Evolutionary conservation across 2,888 invertebrate genomes (phyloP), one percentile per base, ranked within the genome.

Genomic region (Heliconius charithonia): DNA sequence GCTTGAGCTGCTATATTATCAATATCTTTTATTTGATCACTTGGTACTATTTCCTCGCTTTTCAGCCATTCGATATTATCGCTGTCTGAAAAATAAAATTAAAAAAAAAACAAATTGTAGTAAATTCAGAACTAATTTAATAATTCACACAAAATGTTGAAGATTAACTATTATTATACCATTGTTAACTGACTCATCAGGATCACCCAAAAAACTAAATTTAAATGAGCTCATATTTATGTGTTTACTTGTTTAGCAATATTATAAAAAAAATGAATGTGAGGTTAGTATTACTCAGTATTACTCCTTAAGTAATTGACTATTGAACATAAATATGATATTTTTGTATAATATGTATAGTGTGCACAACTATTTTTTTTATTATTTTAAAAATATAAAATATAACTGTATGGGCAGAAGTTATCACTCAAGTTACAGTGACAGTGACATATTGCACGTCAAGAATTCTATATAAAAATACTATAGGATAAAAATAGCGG

Each of bases 141-240:
- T 32, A 71, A 45, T 75, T 77, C 19, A 25, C n/a, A n/a, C n/a
- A 10, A 29, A 71, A 51, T 32, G n/a, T 29, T 25, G 25, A 16
- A 1, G 2, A 62, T 41, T 74, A 3, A 41, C 41, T 74, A 27
- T 37, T 41, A 45, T 4, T 41, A 59, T 69, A 81, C 80, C 78
- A 66, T 76, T 65, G 62, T 27, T 51, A 32, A 75, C 62, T 63
- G 62, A 37, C n/a, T 75, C 80, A 9, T 84, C 83, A 3, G 83
- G 82, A 45, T 84, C 82, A 62, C 87, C 88, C 59, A 86, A 88
- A 85, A 93, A 93, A 83, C 92, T 91, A 83, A 93, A 93, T 80
- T 85, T 89, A 85, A 93, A 93, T 12, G 84, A 77, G 41, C 82
- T 75, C 85, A 85, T 85, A 22, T 77, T 66, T 51, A 9, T 56